phyloP scores from a whole-genome alignment of 2,888 invertebrate genomes.

The Drosophila mimetica region DNA sequence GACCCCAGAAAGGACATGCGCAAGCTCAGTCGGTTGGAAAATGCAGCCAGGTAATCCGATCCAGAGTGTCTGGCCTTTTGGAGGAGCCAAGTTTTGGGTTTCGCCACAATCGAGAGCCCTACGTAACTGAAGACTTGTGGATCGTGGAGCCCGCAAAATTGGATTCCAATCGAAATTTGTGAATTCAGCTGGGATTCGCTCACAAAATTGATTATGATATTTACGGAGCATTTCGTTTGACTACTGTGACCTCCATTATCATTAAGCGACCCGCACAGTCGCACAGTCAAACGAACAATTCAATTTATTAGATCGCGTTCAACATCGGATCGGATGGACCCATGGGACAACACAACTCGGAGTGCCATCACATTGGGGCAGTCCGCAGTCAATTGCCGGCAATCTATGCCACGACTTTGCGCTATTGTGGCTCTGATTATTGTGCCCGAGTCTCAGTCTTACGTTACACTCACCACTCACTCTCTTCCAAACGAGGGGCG shows the following conservation, averaged over 20 bases:
- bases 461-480: constrained; percentile 20
- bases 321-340: constrained; percentile 59
- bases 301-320: constrained; percentile 79
- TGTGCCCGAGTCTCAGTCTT: constrained; percentile 26
- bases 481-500: constrained; percentile 12
- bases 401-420: constrained; percentile 53
- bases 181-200: constrained; percentile 55
- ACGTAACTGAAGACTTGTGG: constrained; percentile 58
- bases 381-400: constrained; percentile 60
- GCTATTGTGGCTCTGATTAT: constrained; percentile 59
- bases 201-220: constrained; percentile 78
- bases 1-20: constrained; percentile 70
- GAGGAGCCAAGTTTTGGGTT: constrained; percentile 54
- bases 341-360: constrained; percentile 39
- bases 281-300: constrained; percentile 78
- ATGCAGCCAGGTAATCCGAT: constrained; percentile 73
- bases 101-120: constrained; percentile 29
- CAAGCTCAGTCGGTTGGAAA: constrained; percentile 78
- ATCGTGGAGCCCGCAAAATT: constrained; percentile 50
- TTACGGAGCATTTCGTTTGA: constrained; percentile 82
- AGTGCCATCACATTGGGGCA: constrained; percentile 56
- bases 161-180: constrained; percentile 66
- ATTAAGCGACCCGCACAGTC: constrained; percentile 59
- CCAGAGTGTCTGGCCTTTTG: constrained; percentile 54
- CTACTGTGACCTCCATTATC: constrained; percentile 83